Evolutionary conservation across 2,113 vertebrate species (phyloP), one percentile per base, ranked within the genome.

Genomic region (Eulemur rufifrons): DNA sequence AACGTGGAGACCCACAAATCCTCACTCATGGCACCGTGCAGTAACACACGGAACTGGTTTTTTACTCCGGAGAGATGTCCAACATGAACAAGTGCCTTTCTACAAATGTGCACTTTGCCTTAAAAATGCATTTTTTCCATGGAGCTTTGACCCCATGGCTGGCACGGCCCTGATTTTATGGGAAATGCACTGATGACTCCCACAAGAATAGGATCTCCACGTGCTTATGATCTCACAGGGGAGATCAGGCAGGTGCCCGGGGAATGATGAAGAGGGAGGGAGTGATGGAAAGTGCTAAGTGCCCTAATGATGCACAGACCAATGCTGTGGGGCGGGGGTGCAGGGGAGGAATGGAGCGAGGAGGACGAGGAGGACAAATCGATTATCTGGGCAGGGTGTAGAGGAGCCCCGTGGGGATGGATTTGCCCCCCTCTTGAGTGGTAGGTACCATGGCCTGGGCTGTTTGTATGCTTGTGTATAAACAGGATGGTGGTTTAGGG

Each of bases 11-110:
- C 14, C 63, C 15, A 14, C 2, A 78, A n/a, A 73, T 6, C n/a
- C 69, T 45, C n/a, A 2, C 0, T 15, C 32, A 21, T 45, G 12
- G 12, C n/a, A 23, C 66, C 3, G 0, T 56, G n/a, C 59, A 25
- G 23, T 23, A 27, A n/a, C 64, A 45, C 10, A 2, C 4, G 8
- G 59, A 37, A 20, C 77, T 17, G 47, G 32, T 47, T 76, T 56
- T 56, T 34, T 8, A 78, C 50, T 73, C 39, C 14, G 56, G 12
- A 74, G 5, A 47, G 21, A n/a, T 27, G 39, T 25, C 56, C 69
- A 32, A 61, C 59, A 73, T 4, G 64, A 88, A 71, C 32, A 39
- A 52, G 15, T 4, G 7, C 54, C 61, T 56, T 39, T 73, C 63
- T 47, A 73, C 39, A 78, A 63, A 64, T 10, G 42, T 0, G 39